phyloP scores from a whole-genome alignment of 2,113 vertebrate species.

The Cacatua alba region DNA sequence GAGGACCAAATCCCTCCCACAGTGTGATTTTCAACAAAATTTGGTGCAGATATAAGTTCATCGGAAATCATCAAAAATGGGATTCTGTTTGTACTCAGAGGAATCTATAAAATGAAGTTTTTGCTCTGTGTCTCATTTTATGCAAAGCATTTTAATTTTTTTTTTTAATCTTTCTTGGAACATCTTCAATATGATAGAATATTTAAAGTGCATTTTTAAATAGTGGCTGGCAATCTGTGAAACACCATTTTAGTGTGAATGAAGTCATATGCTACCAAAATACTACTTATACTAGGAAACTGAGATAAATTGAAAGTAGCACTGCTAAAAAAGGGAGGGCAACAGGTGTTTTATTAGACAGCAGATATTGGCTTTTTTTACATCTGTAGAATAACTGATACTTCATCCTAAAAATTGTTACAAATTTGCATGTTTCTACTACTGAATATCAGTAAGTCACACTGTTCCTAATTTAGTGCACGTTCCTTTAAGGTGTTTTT shows the following conservation, averaged over 20 bases:
- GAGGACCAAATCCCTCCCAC: background rate
- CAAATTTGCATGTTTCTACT: conserved; percentile 38
- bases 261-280: conserved; percentile 70
- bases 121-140: background rate
- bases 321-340: conserved; percentile 66
- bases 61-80: background rate
- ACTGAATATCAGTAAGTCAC: conserved; percentile 21
- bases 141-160: background rate
- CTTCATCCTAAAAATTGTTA: conserved; percentile 39
- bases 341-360: conserved; percentile 75
- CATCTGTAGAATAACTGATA: conserved; percentile 37
- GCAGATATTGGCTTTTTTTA: conserved; percentile 56
- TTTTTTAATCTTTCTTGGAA: conserved; percentile 10
- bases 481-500: conserved; percentile 59
- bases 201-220: conserved; percentile 73
- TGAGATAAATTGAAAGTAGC: conserved; percentile 59
- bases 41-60: background rate
- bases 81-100: conserved; percentile 17
- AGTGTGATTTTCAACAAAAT: background rate
- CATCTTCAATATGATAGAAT: conserved; percentile 60
- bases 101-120: background rate
- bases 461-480: conserved; percentile 50
- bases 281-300: conserved; percentile 47
- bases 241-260: conserved; percentile 64
- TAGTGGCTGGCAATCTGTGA: conserved; percentile 41